Conservation (phyloP, 2,113 vertebrate species). For the Phalacrocorax aristotelis region DNA sequence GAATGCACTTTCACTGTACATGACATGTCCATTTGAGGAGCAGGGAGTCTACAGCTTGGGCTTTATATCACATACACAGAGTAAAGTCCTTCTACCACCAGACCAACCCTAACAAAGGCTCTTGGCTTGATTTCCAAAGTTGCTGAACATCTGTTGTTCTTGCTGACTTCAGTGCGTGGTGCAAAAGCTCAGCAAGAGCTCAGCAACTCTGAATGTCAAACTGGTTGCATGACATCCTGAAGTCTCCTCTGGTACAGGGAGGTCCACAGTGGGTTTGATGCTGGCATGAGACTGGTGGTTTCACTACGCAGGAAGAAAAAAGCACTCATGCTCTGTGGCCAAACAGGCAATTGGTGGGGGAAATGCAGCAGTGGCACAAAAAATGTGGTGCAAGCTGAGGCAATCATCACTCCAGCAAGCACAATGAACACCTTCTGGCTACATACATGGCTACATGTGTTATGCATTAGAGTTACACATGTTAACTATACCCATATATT, state of each 20-base stretch:
- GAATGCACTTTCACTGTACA: neutral
- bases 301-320: neutral
- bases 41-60: neutral
- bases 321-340: slow-evolving; percentile 5
- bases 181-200: slow-evolving; percentile 18
- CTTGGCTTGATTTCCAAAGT: slow-evolving; percentile 10
- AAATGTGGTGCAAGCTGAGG: slow-evolving; percentile 67
- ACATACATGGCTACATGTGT: slow-evolving; percentile 66
- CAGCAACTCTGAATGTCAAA: neutral
- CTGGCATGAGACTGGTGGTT: neutral
- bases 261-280: neutral
- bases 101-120: neutral
- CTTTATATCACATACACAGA: neutral
- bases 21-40: neutral
- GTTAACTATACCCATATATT: slow-evolving; percentile 65
- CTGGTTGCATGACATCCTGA: slow-evolving; percentile 5
- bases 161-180: neutral
- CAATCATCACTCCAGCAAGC: slow-evolving; percentile 62
- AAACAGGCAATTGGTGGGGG: slow-evolving; percentile 24
- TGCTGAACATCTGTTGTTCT: slow-evolving; percentile 17
- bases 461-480: slow-evolving; percentile 66
- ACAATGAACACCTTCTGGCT: slow-evolving; percentile 69
- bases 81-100: neutral
- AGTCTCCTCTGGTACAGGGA: neutral
- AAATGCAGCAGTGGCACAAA: slow-evolving; percentile 57